Conservation (phyloP, 2,113 vertebrate species). For the Sprattus sprattus region DNA sequence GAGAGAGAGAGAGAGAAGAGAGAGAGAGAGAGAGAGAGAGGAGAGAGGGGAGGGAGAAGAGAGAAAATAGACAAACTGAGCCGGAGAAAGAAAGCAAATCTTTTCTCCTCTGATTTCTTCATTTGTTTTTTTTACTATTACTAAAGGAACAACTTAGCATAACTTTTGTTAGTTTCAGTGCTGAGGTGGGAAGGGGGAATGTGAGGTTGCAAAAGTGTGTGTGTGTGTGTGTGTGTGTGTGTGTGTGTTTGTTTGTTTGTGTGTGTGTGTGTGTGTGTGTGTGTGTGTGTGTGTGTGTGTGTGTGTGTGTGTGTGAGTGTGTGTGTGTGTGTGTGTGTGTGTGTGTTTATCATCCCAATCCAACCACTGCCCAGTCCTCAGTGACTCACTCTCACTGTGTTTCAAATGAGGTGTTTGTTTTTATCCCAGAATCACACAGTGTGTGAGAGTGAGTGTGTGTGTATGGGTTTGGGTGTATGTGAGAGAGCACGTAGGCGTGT, state of each 20-base stretch:
- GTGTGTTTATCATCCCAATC: background rate
- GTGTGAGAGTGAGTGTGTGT: too few species aligned
- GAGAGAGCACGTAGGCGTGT: too few species aligned
- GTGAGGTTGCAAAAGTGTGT: background rate
- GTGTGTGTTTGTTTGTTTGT: too few species aligned
- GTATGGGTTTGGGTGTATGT: too few species aligned
- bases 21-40: constrained; percentile 28
- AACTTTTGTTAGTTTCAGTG: background rate
- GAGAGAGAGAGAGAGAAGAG: background rate
- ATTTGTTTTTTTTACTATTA: too few species aligned
- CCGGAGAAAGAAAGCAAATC: background rate
- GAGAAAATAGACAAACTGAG: background rate
- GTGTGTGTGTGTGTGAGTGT: background rate
- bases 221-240: too few species aligned
- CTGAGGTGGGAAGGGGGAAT: background rate
- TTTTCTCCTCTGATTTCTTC: background rate
- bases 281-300: background rate
- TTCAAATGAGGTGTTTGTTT: too few species aligned
- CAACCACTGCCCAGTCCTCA: background rate
- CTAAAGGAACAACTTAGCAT: background rate
- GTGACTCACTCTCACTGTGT: background rate
- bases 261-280: too few species aligned
- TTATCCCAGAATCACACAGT: too few species aligned
- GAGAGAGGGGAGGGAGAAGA: background rate
- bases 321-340: constrained; percentile 16